Percentiles rank a stretch among this genome's conserved stretches.
Evolutionary conservation across 2,888 invertebrate species (phyloP).

Genomic region (Branchellion lobata): DNA sequence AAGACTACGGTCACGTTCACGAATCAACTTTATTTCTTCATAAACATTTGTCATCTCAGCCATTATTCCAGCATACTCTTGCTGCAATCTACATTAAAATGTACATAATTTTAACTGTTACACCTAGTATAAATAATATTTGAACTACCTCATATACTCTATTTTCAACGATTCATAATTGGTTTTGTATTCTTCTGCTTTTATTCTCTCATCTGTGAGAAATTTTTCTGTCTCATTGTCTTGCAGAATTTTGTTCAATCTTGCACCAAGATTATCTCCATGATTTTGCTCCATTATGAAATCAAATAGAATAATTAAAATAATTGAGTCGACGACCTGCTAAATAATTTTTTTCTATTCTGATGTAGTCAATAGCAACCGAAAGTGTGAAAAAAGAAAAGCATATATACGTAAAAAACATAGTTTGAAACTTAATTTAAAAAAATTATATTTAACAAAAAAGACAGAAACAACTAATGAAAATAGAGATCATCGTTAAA

Average conservation of each 20-base stretch:
- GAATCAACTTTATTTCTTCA: constrained; percentile 59
- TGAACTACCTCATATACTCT: constrained; percentile 58
- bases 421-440: neutral
- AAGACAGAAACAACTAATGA: neutral
- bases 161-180: constrained; percentile 61
- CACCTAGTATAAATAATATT: neutral
- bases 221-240: constrained; percentile 61
- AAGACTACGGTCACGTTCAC: constrained; percentile 59
- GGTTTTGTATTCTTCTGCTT: constrained; percentile 60
- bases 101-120: neutral
- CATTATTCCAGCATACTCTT: constrained; percentile 58
- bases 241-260: constrained; percentile 49
- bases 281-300: neutral
- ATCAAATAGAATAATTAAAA: neutral
- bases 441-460: neutral
- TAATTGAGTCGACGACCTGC: too few species aligned
- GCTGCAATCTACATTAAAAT: constrained; percentile 57
- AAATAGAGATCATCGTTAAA: neutral
- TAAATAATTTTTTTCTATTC: too few species aligned
- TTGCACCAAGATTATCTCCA: neutral
- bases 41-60: constrained; percentile 58
- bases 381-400: too few species aligned
- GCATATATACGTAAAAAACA: neutral
- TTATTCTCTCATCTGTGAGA: constrained; percentile 60
- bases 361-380: neutral